Evolutionary conservation across 2,888 invertebrate species (phyloP), one percentile per base, ranked within the genome.

Genomic region (Parthenolecanium corni): DNA sequence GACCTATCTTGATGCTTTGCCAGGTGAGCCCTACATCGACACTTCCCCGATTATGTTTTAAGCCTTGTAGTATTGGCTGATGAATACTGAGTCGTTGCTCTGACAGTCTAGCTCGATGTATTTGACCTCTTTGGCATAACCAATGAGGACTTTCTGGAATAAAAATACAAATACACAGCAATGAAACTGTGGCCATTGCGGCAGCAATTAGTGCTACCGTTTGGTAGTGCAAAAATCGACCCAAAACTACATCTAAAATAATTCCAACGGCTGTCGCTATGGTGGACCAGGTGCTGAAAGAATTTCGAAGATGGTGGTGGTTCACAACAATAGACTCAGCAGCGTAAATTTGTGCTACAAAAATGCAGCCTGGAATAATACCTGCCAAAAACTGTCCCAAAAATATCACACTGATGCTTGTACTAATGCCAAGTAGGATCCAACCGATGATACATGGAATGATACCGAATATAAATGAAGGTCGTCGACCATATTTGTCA

Each of bases 91-190:
- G 64, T 25, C 66, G 65, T 42, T 67, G 65, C 31, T 68, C 66
- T 2, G 69, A 66, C 64, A 67, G 67, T 61, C 74, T 71, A 0
- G 80, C 80, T 68, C 78, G 78, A 2, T 75, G 74, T 18, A 73
- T 66, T 11, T 76, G 73, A 54, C 76, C 76, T 63, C 74, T 74
- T 25, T 75, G 72, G 0, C 76, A 71, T 20, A 80, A 69, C 80
- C 80, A 80, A 3, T 76, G 69, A 0, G 80, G 80, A n/a, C 79
- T 78, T 70, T 80, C 80, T 0, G 79, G 78, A 25, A 80, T 70
- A 25, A 75, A 68, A 25, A 74, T 70, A 2, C 73, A 67, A 2
- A 74, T 72, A 47, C 76, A 66, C 1, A 74, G 66, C 47, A 76
- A 71, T 1, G 77, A 72, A 1, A 75, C 47, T 11, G 75, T 67